phyloP scores from a whole-genome alignment of 2,888 invertebrate species.

The Idaea straminata region DNA sequence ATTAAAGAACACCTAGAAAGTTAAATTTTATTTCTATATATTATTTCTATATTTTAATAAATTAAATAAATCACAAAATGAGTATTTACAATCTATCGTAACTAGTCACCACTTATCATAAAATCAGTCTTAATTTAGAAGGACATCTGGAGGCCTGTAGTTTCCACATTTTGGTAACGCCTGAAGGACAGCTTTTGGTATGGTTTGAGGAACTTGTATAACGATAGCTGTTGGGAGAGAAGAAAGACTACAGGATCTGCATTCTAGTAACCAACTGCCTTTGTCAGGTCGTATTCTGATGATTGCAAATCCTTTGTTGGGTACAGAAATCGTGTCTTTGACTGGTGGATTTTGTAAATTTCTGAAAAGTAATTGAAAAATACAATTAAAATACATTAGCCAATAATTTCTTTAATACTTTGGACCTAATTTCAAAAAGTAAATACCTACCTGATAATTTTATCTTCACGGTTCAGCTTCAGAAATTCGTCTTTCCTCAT shows the following conservation, averaged over 20 bases:
- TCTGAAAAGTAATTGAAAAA: conserved; percentile 45
- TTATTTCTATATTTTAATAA: conserved; percentile 15
- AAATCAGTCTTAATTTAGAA: conserved; percentile 50
- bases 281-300: conserved; percentile 76
- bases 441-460: conserved; percentile 53
- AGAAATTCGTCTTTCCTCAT: conserved; percentile 60
- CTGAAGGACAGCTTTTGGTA: conserved; percentile 65
- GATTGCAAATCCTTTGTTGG: conserved; percentile 82
- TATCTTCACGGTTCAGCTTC: conserved; percentile 50
- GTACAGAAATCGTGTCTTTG: conserved; percentile 83
- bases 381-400: neutral
- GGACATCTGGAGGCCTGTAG: conserved; percentile 69
- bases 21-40: conserved; percentile 18
- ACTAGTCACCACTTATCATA: conserved; percentile 13
- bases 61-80: conserved; percentile 10
- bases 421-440: neutral
- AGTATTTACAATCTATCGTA: conserved; percentile 11
- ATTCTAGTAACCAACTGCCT: conserved; percentile 75
- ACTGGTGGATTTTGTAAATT: conserved; percentile 74
- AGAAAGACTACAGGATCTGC: conserved; percentile 61
- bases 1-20: conserved; percentile 50
- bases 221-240: conserved; percentile 70
- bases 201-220: conserved; percentile 64
- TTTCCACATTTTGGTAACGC: conserved; percentile 75
- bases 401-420: neutral